These are phyloP conservation scores for Nanger granti DNA, from an alignment of 2,113 vertebrate species.

Conservation along the genomic window DNA sequence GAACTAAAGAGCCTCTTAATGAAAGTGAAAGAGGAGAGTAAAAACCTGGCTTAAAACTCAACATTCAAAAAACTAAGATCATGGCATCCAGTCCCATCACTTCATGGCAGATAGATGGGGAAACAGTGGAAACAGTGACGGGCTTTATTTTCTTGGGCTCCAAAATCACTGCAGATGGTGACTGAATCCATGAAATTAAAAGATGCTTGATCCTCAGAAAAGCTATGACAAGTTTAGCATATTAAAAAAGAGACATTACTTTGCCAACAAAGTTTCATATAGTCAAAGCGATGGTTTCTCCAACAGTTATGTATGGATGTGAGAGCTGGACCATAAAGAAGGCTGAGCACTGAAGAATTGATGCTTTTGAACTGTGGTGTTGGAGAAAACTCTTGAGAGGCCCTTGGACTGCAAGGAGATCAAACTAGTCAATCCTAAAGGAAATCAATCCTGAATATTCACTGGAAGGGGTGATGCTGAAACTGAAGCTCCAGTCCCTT, in stretches of 20 bases:
- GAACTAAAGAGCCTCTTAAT: background rate
- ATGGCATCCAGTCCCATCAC: background rate
- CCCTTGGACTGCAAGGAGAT: background rate
- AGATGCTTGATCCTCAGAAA: background rate
- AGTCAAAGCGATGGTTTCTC: background rate
- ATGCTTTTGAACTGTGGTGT: background rate
- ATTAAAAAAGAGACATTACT: background rate
- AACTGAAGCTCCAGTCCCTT: background rate
- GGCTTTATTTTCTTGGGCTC: background rate
- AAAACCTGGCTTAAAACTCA: background rate
- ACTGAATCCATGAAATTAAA: background rate
- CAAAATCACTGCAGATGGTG: background rate
- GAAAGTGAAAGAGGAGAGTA: background rate
- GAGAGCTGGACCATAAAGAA: background rate
- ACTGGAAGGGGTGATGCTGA: background rate
- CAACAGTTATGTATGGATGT: background rate
- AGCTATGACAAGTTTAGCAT: background rate
- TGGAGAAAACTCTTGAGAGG: background rate
- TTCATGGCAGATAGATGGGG: background rate
- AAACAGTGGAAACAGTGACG: background rate
- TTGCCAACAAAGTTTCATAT: background rate
- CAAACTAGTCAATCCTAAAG: background rate
- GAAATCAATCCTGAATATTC: background rate
- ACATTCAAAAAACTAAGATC: background rate
- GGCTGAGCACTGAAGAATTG: background rate